These are phyloP conservation scores for Panzeria rudis DNA, from an alignment of 2,888 invertebrate species.

Conservation along the genomic window DNA sequence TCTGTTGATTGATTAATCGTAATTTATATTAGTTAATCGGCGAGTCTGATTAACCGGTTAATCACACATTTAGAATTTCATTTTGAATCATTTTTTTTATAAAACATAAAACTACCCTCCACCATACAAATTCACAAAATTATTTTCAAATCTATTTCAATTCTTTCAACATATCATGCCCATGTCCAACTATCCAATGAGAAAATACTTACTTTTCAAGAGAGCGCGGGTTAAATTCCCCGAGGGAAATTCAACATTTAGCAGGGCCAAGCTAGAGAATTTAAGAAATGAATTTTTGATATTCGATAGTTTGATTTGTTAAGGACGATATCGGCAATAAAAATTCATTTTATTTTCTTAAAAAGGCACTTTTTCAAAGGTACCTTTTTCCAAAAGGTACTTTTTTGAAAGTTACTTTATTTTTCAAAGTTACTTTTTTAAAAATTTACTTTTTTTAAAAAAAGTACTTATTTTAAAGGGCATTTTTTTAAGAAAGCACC, in stretches of 20 bases:
- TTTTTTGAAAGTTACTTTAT: no score
- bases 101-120: slow-evolving; percentile 16
- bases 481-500: background rate
- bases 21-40: background rate
- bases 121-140: slow-evolving; percentile 10
- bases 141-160: background rate
- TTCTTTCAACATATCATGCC: background rate
- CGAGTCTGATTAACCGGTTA: background rate
- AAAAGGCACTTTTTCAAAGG: background rate
- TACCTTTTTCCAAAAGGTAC: no score
- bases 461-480: background rate
- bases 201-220: no score
- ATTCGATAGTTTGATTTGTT: no score
- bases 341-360: no score
- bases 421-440: no score
- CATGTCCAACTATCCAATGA: no score
- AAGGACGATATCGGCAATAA: no score
- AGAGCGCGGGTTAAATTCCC: no score
- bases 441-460: background rate
- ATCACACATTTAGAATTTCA: background rate
- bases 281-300: no score
- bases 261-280: no score
- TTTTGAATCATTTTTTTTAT: background rate
- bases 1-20: background rate
- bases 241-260: no score